These are phyloP conservation scores for Plectrocnemia conspersa DNA, from an alignment of 1,140 invertebrate genomes.

Conservation along the genomic window DNA sequence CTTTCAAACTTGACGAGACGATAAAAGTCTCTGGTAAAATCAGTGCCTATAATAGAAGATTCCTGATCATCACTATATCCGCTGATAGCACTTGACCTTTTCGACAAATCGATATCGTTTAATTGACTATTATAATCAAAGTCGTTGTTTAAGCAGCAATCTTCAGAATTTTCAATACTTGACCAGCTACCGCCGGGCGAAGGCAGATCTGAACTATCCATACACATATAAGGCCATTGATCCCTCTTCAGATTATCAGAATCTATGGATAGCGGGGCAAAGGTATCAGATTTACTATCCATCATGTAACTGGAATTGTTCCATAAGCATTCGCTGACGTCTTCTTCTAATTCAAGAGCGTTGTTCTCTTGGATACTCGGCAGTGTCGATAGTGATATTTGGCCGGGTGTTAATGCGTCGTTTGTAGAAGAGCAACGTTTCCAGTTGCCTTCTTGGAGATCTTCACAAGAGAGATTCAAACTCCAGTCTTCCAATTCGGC, in stretches of 20 bases:
- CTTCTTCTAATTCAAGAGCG: slow-evolving; percentile 65
- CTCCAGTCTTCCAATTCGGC: slow-evolving; percentile 77
- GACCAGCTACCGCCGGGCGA: slow-evolving; percentile 63
- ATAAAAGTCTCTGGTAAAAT: slow-evolving; percentile 73
- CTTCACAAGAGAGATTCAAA: slow-evolving; percentile 65
- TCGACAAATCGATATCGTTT: slow-evolving; percentile 50
- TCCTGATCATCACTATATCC: slow-evolving; percentile 59
- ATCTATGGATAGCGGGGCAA: slow-evolving; percentile 47
- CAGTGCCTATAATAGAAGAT: slow-evolving; percentile 63
- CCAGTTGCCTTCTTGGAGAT: slow-evolving; percentile 52
- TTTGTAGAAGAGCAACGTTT: slow-evolving; percentile 48
- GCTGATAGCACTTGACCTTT: slow-evolving; percentile 64
- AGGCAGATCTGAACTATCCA: slow-evolving; percentile 45
- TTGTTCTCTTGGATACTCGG: slow-evolving; percentile 70
- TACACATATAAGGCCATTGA: slow-evolving; percentile 48
- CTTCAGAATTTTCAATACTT: slow-evolving; percentile 51
- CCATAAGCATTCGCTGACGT: slow-evolving; percentile 68
- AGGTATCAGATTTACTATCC: slow-evolving; percentile 51
- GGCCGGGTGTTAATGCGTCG: slow-evolving; percentile 51
- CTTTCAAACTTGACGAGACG: slow-evolving; percentile 75
- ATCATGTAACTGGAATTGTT: slow-evolving; percentile 60
- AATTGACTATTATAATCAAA: slow-evolving; percentile 34
- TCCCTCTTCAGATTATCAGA: slow-evolving; percentile 38
- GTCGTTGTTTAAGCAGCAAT: slow-evolving; percentile 37
- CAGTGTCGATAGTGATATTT: slow-evolving; percentile 58